Evolutionary conservation across 1,140 invertebrate genomes (phyloP), one percentile per base, ranked within the genome.

Genomic region (Drosophila grimshawi): DNA sequence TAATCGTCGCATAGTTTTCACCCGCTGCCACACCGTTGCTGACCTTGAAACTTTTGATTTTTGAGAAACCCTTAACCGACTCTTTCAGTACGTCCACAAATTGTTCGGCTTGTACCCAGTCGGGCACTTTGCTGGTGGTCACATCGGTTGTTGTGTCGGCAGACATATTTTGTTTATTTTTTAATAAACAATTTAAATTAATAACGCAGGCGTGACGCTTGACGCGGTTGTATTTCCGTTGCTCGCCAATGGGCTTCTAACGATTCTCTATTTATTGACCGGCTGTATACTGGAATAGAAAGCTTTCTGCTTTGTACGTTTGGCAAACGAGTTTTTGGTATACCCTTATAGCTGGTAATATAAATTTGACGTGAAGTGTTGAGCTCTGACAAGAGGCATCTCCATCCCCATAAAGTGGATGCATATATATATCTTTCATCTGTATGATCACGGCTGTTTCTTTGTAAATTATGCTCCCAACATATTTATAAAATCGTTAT

Each of bases 1-100:
- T 86, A 2, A 82, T 43, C 2, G 60, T 79, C 35, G 83, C 68
- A 67, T 88, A 91, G 55, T 91, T 91, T 46, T 91, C 88, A 0
- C 88, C 88, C 2, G 78, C 70, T 0, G 67, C 70, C 0, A 70
- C 27, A 45, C 80, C 88, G 1, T 39, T 56, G 5, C 51, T 63
- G 10, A 65, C 39, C 33, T 80, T 88, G 4, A 86, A 82, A 11
- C 19, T 80, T n/a, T 81, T 79, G 3, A 88, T 69, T 51, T 82
- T 82, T 10, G 53, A 65, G 35, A 77, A 86, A 0, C 79, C 76
- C n/a, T 66, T 43, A 3, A 90, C 69, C n/a, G 43, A 78, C 7
- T 77, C 41, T 41, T 80, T 78, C 0, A 91, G 76, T 3, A 81
- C 53, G 51, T 80, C 71, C 35, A 80, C 63, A 49, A 91, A 91